A percentile compares a stretch with the other conserved stretches of the same genome.
phyloP scores from a whole-genome alignment of 2,113 vertebrate genomes.

The Lepus americanus region DNA sequence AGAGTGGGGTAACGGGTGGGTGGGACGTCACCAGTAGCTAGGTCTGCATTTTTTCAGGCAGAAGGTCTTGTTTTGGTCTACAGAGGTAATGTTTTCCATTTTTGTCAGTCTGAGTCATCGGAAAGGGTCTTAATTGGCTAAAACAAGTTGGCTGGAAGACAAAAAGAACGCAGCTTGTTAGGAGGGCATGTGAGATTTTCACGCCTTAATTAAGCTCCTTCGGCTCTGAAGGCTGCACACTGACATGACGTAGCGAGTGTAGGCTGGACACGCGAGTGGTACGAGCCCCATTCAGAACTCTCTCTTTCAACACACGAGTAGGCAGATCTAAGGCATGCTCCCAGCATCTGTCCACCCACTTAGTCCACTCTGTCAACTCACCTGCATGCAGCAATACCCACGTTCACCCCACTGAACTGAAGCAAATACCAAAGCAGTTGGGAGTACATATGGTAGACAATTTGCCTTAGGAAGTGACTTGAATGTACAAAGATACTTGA shows the following conservation, averaged over 20 bases:
- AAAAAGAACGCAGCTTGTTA: conserved; percentile 77
- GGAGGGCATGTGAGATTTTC: conserved; percentile 83
- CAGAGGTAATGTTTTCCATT: conserved; percentile 77
- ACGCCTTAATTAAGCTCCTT: conserved; percentile 84
- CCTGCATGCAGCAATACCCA: conserved; percentile 88
- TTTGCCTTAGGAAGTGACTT: conserved; percentile 96
- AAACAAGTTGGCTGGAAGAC: conserved; percentile 80
- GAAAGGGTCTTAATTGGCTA: conserved; percentile 82
- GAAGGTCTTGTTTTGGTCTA: conserved; percentile 84
- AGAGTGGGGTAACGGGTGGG: conserved; percentile 80
- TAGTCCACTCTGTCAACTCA: conserved; percentile 83
- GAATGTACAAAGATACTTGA: conserved; percentile 96
- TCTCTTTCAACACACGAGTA: conserved; percentile 80
- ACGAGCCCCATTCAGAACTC: conserved; percentile 83
- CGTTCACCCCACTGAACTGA: conserved; percentile 87
- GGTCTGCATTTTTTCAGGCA: conserved; percentile 85
- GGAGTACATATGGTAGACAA: conserved; percentile 90
- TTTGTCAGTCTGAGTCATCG: conserved; percentile 84
- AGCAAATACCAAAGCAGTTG: conserved; percentile 93
- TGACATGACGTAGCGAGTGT: conserved; percentile 78
- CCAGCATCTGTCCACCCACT: conserved; percentile 82
- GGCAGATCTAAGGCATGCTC: conserved; percentile 89
- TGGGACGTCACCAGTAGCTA: conserved; percentile 80
- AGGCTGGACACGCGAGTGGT: conserved; percentile 80
- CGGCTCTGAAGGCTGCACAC: conserved; percentile 83